A percentile compares a stretch with the other conserved stretches of the same genome.
Conservation (phyloP, 2,888 invertebrate species). For the Frankliniella fusca region DNA sequence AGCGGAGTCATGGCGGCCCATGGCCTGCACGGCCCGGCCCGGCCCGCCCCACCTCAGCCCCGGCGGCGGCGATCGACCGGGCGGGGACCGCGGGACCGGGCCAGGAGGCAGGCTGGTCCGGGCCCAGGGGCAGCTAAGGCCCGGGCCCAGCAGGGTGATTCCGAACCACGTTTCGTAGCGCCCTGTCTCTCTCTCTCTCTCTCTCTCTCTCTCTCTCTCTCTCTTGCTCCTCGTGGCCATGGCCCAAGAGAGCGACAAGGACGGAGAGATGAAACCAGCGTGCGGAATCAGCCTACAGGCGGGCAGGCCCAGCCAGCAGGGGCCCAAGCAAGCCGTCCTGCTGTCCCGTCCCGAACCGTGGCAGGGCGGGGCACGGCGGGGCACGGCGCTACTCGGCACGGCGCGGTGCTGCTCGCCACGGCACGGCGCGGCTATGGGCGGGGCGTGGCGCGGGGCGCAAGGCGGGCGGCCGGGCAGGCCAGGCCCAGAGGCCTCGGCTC, state of each 20-base stretch:
- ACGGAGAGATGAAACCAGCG: no score
- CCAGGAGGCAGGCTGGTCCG: background rate
- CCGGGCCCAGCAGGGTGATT: no score
- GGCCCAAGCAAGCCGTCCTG: no score
- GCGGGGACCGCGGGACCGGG: background rate
- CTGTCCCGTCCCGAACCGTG: background rate
- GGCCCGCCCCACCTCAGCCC: background rate
- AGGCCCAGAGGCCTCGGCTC: background rate
- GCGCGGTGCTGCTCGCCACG: background rate
- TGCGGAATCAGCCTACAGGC: no score
- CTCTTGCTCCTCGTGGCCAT: background rate
- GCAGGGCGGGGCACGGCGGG: background rate
- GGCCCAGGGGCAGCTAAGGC: no score
- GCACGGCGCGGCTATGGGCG: background rate
- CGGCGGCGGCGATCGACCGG: background rate
- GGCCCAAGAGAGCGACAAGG: no score
- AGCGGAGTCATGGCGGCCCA: background rate
- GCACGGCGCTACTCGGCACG: background rate
- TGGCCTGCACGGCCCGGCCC: background rate
- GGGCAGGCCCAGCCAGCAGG: no score
- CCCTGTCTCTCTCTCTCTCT: background rate
- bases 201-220: no score
- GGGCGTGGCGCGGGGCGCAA: background rate
- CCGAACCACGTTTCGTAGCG: no score
- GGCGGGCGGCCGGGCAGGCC: background rate